A percentile compares a stretch with the other conserved stretches of the same genome.
Evolutionary conservation across 1,140 invertebrate species (phyloP).

Genomic region (Drosophila athabasca): DNA sequence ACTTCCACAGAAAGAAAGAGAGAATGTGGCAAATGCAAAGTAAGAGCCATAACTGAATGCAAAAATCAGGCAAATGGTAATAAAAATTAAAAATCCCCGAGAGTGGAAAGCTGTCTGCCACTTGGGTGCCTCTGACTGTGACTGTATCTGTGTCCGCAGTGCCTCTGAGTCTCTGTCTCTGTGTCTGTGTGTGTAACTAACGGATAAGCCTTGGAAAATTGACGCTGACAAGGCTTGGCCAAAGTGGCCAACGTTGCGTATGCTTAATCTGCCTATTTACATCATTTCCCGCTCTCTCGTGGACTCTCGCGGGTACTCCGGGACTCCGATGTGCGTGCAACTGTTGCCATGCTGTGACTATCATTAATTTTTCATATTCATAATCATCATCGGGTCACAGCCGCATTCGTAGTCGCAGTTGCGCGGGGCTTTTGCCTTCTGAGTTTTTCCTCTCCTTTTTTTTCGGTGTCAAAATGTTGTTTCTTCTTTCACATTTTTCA

Average conservation of each 20-base stretch:
- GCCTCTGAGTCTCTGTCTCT: background rate
- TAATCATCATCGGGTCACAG: constrained; percentile 78
- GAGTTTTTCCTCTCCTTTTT: constrained; percentile 44
- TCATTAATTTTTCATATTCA: constrained; percentile 82
- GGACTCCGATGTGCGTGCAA: constrained; percentile 61
- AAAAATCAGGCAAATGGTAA: constrained; percentile 75
- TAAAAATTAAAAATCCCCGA: constrained; percentile 74
- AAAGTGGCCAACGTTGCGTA: constrained; percentile 70
- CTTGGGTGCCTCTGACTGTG: background rate
- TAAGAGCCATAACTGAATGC: constrained; percentile 75
- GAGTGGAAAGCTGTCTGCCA: constrained; percentile 60
- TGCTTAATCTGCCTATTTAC: constrained; percentile 74
- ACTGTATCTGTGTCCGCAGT: background rate
- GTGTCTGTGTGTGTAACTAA: constrained; percentile 59
- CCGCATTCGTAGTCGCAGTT: background rate
- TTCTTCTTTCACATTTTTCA: constrained; percentile 80
- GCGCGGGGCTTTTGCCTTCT: background rate
- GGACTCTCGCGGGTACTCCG: background rate
- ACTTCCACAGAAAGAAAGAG: constrained; percentile 24
- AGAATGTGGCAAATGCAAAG: constrained; percentile 67
- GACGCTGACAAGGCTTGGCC: constrained; percentile 74
- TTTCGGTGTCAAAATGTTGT: constrained; percentile 75
- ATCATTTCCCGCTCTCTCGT: constrained; percentile 46
- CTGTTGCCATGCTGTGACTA: constrained; percentile 80
- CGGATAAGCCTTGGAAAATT: constrained; percentile 73